A percentile compares a stretch with the other conserved stretches of the same genome.
Evolutionary conservation across 2,888 invertebrate species (phyloP).

Genomic region (Candidula unifasciata): DNA sequence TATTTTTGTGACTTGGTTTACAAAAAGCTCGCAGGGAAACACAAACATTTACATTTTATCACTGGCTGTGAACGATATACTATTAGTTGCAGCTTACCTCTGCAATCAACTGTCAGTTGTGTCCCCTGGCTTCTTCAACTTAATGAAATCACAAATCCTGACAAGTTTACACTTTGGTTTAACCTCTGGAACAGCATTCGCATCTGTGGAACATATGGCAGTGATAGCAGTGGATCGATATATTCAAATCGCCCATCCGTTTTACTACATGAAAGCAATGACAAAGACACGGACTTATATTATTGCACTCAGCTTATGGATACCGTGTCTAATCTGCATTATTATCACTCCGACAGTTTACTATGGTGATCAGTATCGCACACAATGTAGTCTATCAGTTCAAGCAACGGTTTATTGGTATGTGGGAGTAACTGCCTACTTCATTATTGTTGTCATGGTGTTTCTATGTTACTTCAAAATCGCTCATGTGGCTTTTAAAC

Average conservation of each 20-base stretch:
- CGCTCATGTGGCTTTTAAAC: slow-evolving; percentile 3
- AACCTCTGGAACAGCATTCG: background rate
- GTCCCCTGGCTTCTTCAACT: too few relatives aligned
- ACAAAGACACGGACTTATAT: background rate
- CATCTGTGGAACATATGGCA: background rate
- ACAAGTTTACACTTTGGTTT: too few relatives aligned
- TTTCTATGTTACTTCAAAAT: slow-evolving; percentile 11
- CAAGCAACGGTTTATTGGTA: background rate
- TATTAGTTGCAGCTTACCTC: background rate
- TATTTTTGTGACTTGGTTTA: background rate
- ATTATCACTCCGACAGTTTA: background rate
- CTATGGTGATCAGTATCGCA: background rate
- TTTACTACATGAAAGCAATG: background rate
- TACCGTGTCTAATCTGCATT: background rate
- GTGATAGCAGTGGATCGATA: slow-evolving; percentile 29
- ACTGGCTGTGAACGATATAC: background rate
- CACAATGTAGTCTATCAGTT: background rate
- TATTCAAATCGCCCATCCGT: slow-evolving; percentile 10
- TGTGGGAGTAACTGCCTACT: background rate
- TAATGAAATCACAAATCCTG: background rate
- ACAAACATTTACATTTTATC: slow-evolving; percentile 1
- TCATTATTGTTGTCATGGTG: background rate
- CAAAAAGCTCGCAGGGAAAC: background rate
- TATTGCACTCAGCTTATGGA: background rate
- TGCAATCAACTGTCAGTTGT: background rate